Evolutionary conservation across 2,797 vertebrate genomes (phyloP), one percentile per base, ranked within the genome.

Genomic region (Euthynnus affinis): DNA sequence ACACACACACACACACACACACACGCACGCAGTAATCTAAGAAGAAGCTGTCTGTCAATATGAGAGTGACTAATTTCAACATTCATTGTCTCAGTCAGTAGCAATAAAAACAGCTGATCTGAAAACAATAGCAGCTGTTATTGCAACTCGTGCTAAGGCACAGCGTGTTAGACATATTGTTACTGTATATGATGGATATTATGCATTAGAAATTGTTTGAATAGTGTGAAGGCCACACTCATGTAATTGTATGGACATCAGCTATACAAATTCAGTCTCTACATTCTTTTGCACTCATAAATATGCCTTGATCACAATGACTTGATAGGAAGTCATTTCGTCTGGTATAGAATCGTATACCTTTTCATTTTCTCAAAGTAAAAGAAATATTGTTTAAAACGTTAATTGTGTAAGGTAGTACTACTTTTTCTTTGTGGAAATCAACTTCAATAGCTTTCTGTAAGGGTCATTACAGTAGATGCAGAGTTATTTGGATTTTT

Each of bases 31-130:
- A 52, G 17, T 72, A 72, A 63, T 74, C 73, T 66, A 60, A 64
- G 76, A 84, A 70, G 52, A 78, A 79, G 61, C 64, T 66, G 81
- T 81, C 82, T 81, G 71, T 85, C 66, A 82, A 76, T 66, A 83
- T 59, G 75, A 80, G 27, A 80, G 82, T 80, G 88, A 89, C 69
- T 91, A 3, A 78, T 84, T 83, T 74, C 46, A 55, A 15, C 6
- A 34, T 55, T 88, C 70, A 58, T 72, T 83, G 58, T 81, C 71
- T 89, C 80, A 71, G 66, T 76, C 69, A 80, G 72, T 60, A 67
- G 52, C 73, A 56, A 83, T 86, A 76, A 90, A 79, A 83, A 85
- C 59, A 70, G 61, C 81, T 77, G 42, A 76, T 62, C 61, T 80
- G 67, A 72, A 80, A 84, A 80, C 74, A 65, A 84, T 71, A 51